These are phyloP conservation scores for Drosophila micromelanica DNA, from an alignment of 1,140 invertebrate species.

Conservation along the genomic window DNA sequence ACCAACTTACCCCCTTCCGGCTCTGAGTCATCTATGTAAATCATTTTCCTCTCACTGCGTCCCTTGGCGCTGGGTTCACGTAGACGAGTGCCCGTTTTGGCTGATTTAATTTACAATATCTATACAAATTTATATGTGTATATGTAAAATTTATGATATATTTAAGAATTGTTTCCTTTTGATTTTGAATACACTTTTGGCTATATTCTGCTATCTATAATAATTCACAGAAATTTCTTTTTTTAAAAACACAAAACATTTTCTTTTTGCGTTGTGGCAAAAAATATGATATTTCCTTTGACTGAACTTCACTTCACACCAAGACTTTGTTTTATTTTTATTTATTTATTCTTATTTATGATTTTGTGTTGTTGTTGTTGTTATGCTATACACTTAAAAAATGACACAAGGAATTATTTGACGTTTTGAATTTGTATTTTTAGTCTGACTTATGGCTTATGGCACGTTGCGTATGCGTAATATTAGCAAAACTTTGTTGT, in stretches of 20 bases:
- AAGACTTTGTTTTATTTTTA: slow-evolving; percentile 28
- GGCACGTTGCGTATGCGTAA: slow-evolving; percentile 72
- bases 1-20: slow-evolving; percentile 91
- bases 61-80: slow-evolving; percentile 60
- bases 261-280: slow-evolving; percentile 50
- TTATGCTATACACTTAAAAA: slow-evolving; percentile 67
- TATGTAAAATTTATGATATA: not conserved
- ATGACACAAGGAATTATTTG: slow-evolving; percentile 55
- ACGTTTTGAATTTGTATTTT: slow-evolving; percentile 51
- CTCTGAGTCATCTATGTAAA: slow-evolving; percentile 93
- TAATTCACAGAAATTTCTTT: slow-evolving; percentile 46
- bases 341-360: slow-evolving; percentile 17
- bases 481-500: slow-evolving; percentile 56
- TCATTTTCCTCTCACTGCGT: slow-evolving; percentile 86
- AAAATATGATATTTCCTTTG: slow-evolving; percentile 19
- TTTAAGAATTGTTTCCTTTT: slow-evolving; percentile 2
- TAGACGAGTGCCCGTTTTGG: slow-evolving; percentile 78
- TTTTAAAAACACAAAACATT: slow-evolving; percentile 52
- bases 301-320: slow-evolving; percentile 60
- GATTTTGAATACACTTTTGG: slow-evolving; percentile 2
- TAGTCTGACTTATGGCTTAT: slow-evolving; percentile 31
- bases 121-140: slow-evolving; percentile 3
- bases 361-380: slow-evolving; percentile 6
- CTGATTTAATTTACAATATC: slow-evolving; percentile 16
- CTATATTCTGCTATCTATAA: slow-evolving; percentile 31